Base-by-base conservation (phyloP, 2,797 vertebrate species). In the Enteromius afrohamiltoni region DNA sequence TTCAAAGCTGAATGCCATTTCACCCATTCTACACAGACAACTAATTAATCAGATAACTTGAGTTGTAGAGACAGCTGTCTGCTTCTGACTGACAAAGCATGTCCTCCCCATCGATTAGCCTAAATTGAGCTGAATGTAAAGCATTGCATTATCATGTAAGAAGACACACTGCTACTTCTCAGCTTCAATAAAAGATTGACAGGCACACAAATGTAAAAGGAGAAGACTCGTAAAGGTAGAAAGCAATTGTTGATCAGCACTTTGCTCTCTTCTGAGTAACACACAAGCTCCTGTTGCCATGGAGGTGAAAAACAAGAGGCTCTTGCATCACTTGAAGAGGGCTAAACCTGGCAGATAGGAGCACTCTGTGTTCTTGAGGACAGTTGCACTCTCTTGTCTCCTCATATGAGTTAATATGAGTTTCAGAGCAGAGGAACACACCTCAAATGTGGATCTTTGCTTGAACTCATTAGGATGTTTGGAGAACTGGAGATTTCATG, bases 401-500 rank as follows among this genome's bases (percentile, higher is more conserved):
- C 40, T 49, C 58, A 62, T 60, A 42, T 31, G 19, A 60, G 37
- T 55, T 79, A 83, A 67, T 75, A 53, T 40, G 31, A 60, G 31
- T 58, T 67, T 76, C 69, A n/a, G 47, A 68, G 16, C 69, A 26
- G 37, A 75, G 67, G 16, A 73, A 80, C 80, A 79, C 77, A 68
- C 69, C 49, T 49, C 60, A 53, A 51, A 14, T 21, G 29, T 23
- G 19, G 90, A 89, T 89, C 55, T 86, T 87, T 92, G 92, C 93
- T 91, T 86, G 79, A 90, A 93, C 92, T 89, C 87, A 91, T 94
- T 93, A 92, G 81, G 88, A 84, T 92, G n/a, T 82, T 88, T 87
- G 67, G 60, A 68, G 47, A 78, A 83, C 77, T 78, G 86, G 85
- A 89, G 89, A 91, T 90, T 83, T 87, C 80, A 85, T 87, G 90